Evolutionary conservation across 2,113 vertebrate genomes (phyloP), one percentile per base, ranked within the genome.

Genomic region (Heteronetta atricapilla): DNA sequence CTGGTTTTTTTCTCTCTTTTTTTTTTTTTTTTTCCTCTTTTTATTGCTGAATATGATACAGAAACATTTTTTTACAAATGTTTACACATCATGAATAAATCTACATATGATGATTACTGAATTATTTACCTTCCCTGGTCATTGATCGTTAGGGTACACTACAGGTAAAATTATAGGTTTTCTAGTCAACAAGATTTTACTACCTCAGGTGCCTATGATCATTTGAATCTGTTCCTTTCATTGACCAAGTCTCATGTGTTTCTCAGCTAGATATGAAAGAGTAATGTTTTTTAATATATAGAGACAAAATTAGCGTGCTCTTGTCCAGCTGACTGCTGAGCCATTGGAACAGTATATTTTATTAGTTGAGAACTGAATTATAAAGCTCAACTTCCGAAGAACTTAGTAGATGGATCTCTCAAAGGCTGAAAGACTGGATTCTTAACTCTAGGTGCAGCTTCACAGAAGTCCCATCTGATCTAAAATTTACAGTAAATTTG

Each of bases 241-340:
- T 67, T 46, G 76, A 50, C 6, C 31, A 10, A 13, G 64, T n/a
- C 44, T 68, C 0, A 0, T 20, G 5, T 10, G 1, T 70, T 84
- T 88, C 29, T 72, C 56, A 72, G 13, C 28, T 40, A 36, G 56
- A 44, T 5, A 63, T 31, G 28, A 68, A 13, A 53, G 53, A 48
- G 16, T n/a, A 46, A n/a, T 16, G 5, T n/a, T 53, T 87, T 74
- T 18, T 80, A 74, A 76, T 36, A 80, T 20, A 29, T 3, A 16
- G 29, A 34, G 34, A 23, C 34, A 80, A 85, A 64, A 14, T n/a
- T 0, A 28, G 23, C 5, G 42, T 64, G 25, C 10, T 82, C 22
- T 69, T 29, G 34, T 52, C 59, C 48, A 34, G 29, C 1, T 19
- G 34, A 31, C 7, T 60, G 19, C 50, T 78, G 28, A 59, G 81